Base-by-base conservation (phyloP, 2,888 invertebrate species). In the Chloroclystis v-ata region DNA sequence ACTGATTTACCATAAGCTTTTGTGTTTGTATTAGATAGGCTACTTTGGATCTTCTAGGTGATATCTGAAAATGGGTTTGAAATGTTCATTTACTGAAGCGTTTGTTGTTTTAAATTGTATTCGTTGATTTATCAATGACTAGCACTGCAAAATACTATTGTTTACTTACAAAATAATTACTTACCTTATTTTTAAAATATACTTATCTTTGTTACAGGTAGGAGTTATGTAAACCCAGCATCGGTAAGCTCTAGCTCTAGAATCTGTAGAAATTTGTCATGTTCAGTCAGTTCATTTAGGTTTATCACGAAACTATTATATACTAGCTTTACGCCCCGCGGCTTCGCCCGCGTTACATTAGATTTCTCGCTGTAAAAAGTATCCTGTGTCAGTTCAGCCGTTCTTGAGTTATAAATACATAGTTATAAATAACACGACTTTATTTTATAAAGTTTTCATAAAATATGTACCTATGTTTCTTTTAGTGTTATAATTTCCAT, bases 161-260 rank as follows among this genome's bases (percentile, higher is more conserved):
- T n/a, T n/a, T n/a, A n/a, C n/a, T n/a, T n/a, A n/a, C n/a, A n/a
- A n/a, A n/a, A n/a, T n/a, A n/a, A n/a, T n/a, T n/a, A n/a, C n/a
- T n/a, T n/a, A n/a, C n/a, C n/a, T 4, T 14, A 13, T 16, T n/a
- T 33, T 16, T 5, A 10, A 10, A 4, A 20, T 10, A 20, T n/a
- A 20, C 20, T 42, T 47, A 52, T 53, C n/a, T 53, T 47, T 62
- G 49, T 70, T 70, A 43, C 74, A 75, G 77, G 77, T 77, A 77
- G 65, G 65, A 65, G 65, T 62, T 64, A 73, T 75, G 75, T 75
- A 67, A 75, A 58, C 47, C 54, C 49, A 56, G 38, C 42, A 48
- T 49, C 57, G 73, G 75, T 76, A 68, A 72, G 74, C 42, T 51
- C 3, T n/a, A n/a, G 1, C 8, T 13, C 30, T 38, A 32, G 26